These are phyloP conservation scores for Limnodromus scolopaceus DNA, from an alignment of 2,797 vertebrate species.

Conservation along the genomic window DNA sequence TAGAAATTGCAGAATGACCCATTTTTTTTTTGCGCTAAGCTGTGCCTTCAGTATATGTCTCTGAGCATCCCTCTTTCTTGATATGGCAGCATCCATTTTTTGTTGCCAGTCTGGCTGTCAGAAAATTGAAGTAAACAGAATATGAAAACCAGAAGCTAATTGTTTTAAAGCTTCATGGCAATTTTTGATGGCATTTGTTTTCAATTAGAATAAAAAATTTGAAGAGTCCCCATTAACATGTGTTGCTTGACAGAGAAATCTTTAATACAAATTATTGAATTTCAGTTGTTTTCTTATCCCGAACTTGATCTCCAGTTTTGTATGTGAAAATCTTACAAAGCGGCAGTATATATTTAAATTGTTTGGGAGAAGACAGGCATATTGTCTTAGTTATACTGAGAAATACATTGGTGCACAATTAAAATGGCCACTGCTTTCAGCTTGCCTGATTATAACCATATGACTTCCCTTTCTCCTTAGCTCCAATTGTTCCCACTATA, in stretches of 20 bases:
- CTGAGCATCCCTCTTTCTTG: background rate
- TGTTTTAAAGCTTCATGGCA: background rate
- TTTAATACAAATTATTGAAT: background rate
- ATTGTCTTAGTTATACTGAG: background rate
- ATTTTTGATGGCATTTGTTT: background rate
- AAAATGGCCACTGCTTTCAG: conserved; percentile 30
- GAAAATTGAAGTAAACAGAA: background rate
- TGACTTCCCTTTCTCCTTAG: background rate
- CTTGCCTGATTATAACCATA: conserved; percentile 48
- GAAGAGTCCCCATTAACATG: background rate
- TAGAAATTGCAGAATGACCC: background rate
- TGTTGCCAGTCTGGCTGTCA: background rate
- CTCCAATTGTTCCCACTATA: background rate
- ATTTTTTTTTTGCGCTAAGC: background rate
- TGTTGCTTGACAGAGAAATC: background rate
- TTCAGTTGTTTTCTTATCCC: background rate
- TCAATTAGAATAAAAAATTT: background rate
- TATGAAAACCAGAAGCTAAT: background rate
- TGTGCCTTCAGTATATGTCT: background rate
- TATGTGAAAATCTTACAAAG: background rate
- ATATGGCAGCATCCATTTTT: background rate
- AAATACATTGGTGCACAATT: conserved; percentile 4
- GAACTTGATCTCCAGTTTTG: background rate
- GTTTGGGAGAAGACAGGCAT: background rate
- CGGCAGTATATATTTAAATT: background rate